A percentile compares a stretch with the other conserved stretches of the same genome.
Evolutionary conservation across 2,113 vertebrate genomes (phyloP).

Genomic region (Pseudopipra pipra): DNA sequence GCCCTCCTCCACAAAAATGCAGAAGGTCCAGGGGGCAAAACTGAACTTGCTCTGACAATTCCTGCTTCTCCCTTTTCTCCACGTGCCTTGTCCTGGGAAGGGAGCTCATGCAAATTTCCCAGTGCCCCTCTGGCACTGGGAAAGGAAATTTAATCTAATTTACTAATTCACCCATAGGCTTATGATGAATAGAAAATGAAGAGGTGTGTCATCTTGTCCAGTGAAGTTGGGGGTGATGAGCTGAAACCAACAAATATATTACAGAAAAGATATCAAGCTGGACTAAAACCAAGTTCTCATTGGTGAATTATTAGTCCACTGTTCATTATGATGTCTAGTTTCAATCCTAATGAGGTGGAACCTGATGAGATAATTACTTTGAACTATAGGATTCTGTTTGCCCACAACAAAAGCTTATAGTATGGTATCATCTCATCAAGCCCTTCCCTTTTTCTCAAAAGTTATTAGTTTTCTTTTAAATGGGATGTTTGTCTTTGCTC

Average conservation of each 20-base stretch:
- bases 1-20: slow-evolving; percentile 58
- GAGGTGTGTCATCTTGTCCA: slow-evolving; percentile 39
- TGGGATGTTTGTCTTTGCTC: slow-evolving; percentile 42
- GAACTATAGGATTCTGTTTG: slow-evolving; percentile 71
- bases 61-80: slow-evolving; percentile 30
- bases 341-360: slow-evolving; percentile 72
- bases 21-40: slow-evolving; percentile 53
- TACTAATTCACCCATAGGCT: slow-evolving; percentile 33
- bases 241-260: slow-evolving; percentile 55
- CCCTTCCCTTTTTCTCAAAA: slow-evolving; percentile 52
- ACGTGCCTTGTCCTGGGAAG: neutral
- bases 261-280: slow-evolving; percentile 51
- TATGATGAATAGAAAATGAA: slow-evolving; percentile 45
- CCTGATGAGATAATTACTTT: slow-evolving; percentile 72
- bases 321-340: slow-evolving; percentile 62
- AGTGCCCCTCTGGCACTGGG: slow-evolving; percentile 57
- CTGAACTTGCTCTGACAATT: slow-evolving; percentile 58
- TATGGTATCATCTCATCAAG: slow-evolving; percentile 50
- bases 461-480: slow-evolving; percentile 58
- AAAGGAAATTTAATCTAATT: slow-evolving; percentile 61
- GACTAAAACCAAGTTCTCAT: slow-evolving; percentile 42
- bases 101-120: slow-evolving; percentile 57
- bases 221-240: slow-evolving; percentile 44
- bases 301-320: slow-evolving; percentile 66
- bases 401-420: slow-evolving; percentile 66